Base-by-base conservation (phyloP, 30 jellyfish, hydroid and myxozoan species). In the Pseudorhiza aurosa region DNA sequence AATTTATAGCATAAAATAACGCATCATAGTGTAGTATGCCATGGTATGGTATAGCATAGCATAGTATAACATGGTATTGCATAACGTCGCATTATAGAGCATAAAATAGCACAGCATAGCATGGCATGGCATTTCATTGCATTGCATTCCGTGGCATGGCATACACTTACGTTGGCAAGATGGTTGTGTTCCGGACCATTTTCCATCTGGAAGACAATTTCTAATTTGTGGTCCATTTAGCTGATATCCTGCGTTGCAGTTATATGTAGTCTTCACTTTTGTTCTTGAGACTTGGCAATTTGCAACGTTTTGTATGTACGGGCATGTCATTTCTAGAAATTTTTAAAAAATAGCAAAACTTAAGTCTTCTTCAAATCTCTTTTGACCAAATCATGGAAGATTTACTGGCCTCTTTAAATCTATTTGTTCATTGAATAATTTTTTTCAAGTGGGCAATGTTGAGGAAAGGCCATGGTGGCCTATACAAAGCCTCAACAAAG, bases 181-280 rank as follows among this genome's bases (percentile, higher is more conserved):
- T 39, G 98, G 98, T 30, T 77, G 93, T 19, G 42, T 36, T 15
- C 98, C 98, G 14, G 97, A 77, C 98, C 96, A 92, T 24, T 77
- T 33, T 26, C 90, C 90, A 60, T 81, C 96, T 7, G 98, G 96
- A 10, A 33, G 89, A 57, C 98, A 92, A 2, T 65, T 18, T 36
- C 98, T 72, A 37, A 57, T 58, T n/a, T 49, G 40, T 27, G 82
- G 76, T 2, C 98, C 98, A 72, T 80, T 71, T 18, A 92, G 58
- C 47, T 79, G 80, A 68, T 80, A 92, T 12, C 98, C 96, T 25
- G 95, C 44, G 36, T 58, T 19, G 71, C 98, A 92, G 19, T 57
- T 85, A 73, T 78, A 92, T 11, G 93, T 58, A 18, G 87, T 93
- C 37, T 36, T 62, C 18, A 24, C 11, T 33, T 44, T 72, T 30